These are phyloP conservation scores for Perca schrenkii DNA, from an alignment of 2,113 vertebrate species.

Conservation along the genomic window DNA sequence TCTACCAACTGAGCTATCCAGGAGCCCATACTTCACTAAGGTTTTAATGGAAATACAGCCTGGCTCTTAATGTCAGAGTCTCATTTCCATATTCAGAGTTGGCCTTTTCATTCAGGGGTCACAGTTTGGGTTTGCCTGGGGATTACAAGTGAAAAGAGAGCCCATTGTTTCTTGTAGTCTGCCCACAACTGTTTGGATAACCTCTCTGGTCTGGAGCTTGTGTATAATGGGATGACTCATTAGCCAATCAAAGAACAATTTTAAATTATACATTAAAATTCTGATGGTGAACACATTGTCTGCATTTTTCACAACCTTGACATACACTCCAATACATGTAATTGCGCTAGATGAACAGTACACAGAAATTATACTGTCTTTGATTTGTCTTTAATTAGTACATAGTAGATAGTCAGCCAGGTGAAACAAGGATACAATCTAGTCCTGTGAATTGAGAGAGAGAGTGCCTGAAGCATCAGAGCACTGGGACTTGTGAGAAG, in stretches of 20 bases:
- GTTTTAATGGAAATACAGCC: constrained; percentile 45
- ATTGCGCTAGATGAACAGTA: too few species aligned
- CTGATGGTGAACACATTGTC: not conserved
- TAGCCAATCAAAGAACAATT: not conserved
- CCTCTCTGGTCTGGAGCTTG: constrained; percentile 3
- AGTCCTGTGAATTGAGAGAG: not conserved
- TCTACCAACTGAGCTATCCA: too few species aligned
- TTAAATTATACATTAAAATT: constrained; percentile 14
- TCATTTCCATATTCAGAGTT: constrained; percentile 52
- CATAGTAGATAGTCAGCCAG: not conserved
- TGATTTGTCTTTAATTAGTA: not conserved
- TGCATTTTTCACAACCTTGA: not conserved
- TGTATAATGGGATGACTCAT: constrained; percentile 26
- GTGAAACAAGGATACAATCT: not conserved
- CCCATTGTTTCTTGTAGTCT: constrained; percentile 45
- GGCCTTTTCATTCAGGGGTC: constrained; percentile 28
- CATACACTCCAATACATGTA: not conserved
- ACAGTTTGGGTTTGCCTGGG: not conserved
- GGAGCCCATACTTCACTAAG: not conserved
- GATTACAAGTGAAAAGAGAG: constrained; percentile 42
- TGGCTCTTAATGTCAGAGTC: constrained; percentile 28
- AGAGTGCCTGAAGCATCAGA: not conserved
- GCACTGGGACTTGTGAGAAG: not conserved
- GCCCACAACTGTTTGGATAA: constrained; percentile 16
- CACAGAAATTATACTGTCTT: not conserved